Evolutionary conservation across 1,140 invertebrate species (phyloP), one percentile per base, ranked within the genome.

Genomic region (Battus philenor): DNA sequence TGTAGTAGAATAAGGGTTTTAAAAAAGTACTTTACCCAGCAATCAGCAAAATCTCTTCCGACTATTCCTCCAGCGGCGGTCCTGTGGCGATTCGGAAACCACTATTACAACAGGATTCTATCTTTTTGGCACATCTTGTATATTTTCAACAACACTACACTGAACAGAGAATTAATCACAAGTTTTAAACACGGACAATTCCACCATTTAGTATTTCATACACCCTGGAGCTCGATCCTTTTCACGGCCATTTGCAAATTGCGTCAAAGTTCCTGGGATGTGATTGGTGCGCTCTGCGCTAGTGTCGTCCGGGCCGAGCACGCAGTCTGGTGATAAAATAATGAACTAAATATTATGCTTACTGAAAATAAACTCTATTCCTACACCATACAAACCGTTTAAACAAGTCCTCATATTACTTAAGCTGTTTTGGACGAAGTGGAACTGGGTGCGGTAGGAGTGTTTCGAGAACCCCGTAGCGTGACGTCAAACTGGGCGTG

Each of bases 191-290:
- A 81, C 78, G 69, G 64, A 66, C 63, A 73, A 58, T 59, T 72
- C 68, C 76, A 82, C 68, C 76, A 80, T 82, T 69, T 82, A 83
- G 66, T 72, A 73, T 69, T 77, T 80, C 79, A 82, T 81, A 82
- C 74, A 83, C 76, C 78, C 64, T 81, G 71, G 72, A 77, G 76
- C 65, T 78, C 76, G 54, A 71, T 80, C 75, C 73, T 83, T 80
- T 83, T 81, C 78, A 83, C 83, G 80, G 80, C 83, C 83, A 86
- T 86, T 85, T 86, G 83, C 83, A 86, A 85, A 86, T 83, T 85
- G 81, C 78, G 79, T 81, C 80, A 83, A 85, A 84, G 66, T 73
- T 75, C 61, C 70, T 70, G 60, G 48, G 56, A 63, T 62, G 59
- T 70, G 65, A 86, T 86, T 86, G 81, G 83, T 68, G 32, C 51